Base-by-base conservation (phyloP, 1,140 invertebrate species). In the Episyrphus balteatus region DNA sequence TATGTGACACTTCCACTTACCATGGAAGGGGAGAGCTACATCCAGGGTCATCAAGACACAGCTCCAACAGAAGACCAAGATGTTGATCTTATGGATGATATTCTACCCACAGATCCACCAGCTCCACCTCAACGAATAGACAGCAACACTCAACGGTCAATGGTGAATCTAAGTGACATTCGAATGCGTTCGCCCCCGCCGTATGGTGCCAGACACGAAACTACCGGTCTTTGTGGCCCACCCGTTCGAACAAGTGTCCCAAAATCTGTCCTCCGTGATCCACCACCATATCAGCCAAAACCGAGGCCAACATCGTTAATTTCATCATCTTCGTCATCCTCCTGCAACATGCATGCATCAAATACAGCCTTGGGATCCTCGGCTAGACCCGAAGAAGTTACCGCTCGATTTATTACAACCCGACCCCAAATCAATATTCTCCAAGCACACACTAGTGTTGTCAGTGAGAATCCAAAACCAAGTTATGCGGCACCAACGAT, bases 1-100 rank as follows among this genome's bases (percentile, higher is more conserved):
- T 92, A 92, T 59, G 87, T 91, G 1, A 86, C 85, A 15, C 71
- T 90, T 58, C 84, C 86, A 10, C 77, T 83, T 10, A 79, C 81
- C 2, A 76, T 73, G 60, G 66, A 73, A 50, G 73, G 71, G 21
- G 70, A 71, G 50, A 74, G 75, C 55, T 79, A 77, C 58, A 61
- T 74, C 40, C 67, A 70, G 49, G 71, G 71, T 2, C 70, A 73
- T 45, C 68, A 74, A 60, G 71, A 74, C 53, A 73, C 70, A 9
- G 71, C 73, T 19, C 71, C 69, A 15, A 70, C 68, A 9, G 73
- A 73, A 47, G 72, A 73, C 37, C 42, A 52, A 13, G 48, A 51
- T 15, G 30, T 53, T 33, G 70, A 53, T 67, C 70, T 60, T 41
- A 51, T 41, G 17, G 51, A 51, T 40, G 55, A 59, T 36, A 21